phyloP scores from a whole-genome alignment of 2,888 invertebrate species.

The Hyposoter dolosus region DNA sequence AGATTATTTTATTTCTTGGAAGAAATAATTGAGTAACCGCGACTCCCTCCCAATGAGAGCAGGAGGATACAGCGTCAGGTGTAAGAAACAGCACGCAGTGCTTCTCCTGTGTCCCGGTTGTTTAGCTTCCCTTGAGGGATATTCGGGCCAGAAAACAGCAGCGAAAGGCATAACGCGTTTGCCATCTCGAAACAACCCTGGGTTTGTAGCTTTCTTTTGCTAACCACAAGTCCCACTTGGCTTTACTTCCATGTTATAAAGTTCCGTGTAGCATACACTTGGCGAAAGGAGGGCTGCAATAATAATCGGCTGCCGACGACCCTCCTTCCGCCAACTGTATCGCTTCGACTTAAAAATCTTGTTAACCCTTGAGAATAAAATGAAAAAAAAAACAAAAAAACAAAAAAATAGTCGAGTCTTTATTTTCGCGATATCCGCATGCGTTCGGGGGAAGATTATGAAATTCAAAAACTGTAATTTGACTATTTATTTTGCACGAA shows the following conservation, averaged over 20 bases:
- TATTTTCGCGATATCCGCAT: neutral
- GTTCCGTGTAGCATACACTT: slow-evolving; percentile 76
- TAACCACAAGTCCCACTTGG: slow-evolving; percentile 69
- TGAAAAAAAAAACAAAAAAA: no score
- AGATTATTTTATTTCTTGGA: neutral
- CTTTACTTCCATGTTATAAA: slow-evolving; percentile 77
- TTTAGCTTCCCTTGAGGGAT: slow-evolving; percentile 35
- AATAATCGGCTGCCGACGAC: slow-evolving; percentile 76
- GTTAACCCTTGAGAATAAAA: slow-evolving; percentile 33
- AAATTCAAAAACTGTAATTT: neutral
- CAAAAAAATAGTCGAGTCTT: slow-evolving; percentile 40
- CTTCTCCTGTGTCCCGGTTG: slow-evolving; percentile 22
- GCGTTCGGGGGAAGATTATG: neutral
- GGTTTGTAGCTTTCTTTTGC: slow-evolving; percentile 15
- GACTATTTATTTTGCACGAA: no score
- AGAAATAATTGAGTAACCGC: slow-evolving; percentile 34
- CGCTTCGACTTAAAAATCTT: slow-evolving; percentile 32
- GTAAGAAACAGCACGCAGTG: slow-evolving; percentile 20
- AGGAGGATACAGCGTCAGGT: slow-evolving; percentile 22
- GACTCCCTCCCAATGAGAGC: slow-evolving; percentile 26
- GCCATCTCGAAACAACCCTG: slow-evolving; percentile 26
- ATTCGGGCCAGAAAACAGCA: slow-evolving; percentile 34
- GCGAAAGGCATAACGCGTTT: slow-evolving; percentile 41
- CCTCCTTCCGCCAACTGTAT: neutral
- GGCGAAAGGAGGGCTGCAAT: slow-evolving; percentile 79